A percentile compares a stretch with the other conserved stretches of the same genome.
phyloP scores from a whole-genome alignment of 2,888 invertebrate genomes.

The Drosophila macrospina region DNA sequence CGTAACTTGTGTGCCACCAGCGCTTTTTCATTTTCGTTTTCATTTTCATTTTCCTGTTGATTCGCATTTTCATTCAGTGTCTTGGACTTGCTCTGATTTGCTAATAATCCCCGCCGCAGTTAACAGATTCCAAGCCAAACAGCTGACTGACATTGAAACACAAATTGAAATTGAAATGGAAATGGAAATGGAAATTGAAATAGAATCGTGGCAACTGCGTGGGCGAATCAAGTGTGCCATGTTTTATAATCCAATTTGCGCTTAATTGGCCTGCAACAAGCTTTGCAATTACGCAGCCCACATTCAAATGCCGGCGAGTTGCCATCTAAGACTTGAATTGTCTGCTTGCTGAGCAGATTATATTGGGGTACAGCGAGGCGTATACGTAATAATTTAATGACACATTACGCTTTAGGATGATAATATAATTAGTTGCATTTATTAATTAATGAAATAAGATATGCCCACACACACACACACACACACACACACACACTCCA shows the following conservation, averaged over 20 bases:
- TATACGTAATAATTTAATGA: conserved; percentile 15
- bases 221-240: conserved; percentile 25
- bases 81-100: conserved; percentile 33
- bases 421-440: conserved; percentile 6
- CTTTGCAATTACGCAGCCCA: conserved; percentile 52
- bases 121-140: conserved; percentile 34
- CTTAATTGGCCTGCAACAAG: conserved; percentile 70
- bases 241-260: conserved; percentile 70
- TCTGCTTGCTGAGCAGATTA: not conserved
- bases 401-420: not conserved
- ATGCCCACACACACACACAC: too few relatives aligned
- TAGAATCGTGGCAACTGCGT: conserved; percentile 45
- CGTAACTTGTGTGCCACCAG: conserved; percentile 72
- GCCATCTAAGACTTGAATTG: conserved; percentile 4
- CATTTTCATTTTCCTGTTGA: conserved; percentile 65
- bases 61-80: not conserved
- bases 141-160: conserved; percentile 61
- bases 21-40: conserved; percentile 77
- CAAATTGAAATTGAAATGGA: not conserved
- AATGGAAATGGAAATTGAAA: conserved; percentile 10
- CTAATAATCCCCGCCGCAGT: conserved; percentile 44
- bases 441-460: conserved; percentile 7
- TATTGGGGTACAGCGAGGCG: conserved; percentile 5
- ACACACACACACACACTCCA: too few relatives aligned
- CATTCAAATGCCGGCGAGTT: conserved; percentile 21